Evolutionary conservation across 1,140 invertebrate species (phyloP), one percentile per base, ranked within the genome.

Genomic region (Phymastichus coffea): DNA sequence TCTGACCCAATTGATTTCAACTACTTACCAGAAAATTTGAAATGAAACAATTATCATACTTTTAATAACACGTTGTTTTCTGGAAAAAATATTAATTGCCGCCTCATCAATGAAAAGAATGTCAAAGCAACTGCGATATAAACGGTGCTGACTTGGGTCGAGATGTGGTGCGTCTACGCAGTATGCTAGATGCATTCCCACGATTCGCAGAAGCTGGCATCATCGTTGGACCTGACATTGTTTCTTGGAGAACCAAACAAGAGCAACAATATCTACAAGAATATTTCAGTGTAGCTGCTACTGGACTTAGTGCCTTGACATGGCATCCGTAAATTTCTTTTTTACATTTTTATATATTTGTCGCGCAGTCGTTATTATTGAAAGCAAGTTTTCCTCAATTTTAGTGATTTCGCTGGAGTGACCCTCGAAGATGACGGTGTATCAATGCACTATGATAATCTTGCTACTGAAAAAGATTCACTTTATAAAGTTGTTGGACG

Each of bases 271-370:
- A 83, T 64, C 78, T 85, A 20, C 80, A 79, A 61, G 82, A 83
- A 66, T 85, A 83, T 64, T 75, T 87, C 3, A 73, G 70, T 26
- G 66, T 80, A n/a, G 78, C 84, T 3, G 74, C 75, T 20, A 71
- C 78, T 54, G 73, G 80, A 52, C 77, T 86, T 64, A 80, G 83
- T 46, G 85, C 84, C 23, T 70, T 88, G 48, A 80, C 85, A 6
- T 82, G 86, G 71, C 83, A 87, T 73, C 82, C 84, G 87, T 88
- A 74, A 83, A 82, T 81, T 37, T 44, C 22, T 30, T 17, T 49
- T 20, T 30, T 35, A 35, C 28, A 12, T 7, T 33, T 15, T 30
- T n/a, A 33, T 38, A 26, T 40, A 3, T 19, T 49, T n/a, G n/a
- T n/a, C n/a, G n/a, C n/a, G n/a, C n/a, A n/a, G 22, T 57, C 35